Conservation (phyloP, 2,797 vertebrate genomes). For the Halcyon smyrnensis region DNA sequence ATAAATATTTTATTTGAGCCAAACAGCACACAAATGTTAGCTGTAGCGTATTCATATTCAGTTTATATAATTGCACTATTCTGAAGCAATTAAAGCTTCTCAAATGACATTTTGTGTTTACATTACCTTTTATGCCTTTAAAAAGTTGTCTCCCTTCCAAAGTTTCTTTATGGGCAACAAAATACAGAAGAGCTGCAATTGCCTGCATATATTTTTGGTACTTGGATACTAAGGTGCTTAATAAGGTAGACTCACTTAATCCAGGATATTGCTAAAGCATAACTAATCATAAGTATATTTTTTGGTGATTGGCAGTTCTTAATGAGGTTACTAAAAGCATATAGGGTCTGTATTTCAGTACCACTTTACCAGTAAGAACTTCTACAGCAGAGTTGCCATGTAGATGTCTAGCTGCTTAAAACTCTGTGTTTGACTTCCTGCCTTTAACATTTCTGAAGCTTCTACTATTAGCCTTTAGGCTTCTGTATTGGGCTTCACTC, state of each 20-base stretch:
- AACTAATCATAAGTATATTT: background rate
- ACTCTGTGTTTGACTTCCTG: background rate
- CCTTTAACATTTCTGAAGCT: background rate
- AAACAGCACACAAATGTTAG: conserved; percentile 27
- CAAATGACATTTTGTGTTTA: conserved; percentile 43
- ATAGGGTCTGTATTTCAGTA: background rate
- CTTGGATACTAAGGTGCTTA: background rate
- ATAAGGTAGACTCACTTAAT: background rate
- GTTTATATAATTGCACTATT: conserved; percentile 42
- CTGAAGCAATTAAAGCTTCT: conserved; percentile 54
- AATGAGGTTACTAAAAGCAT: background rate
- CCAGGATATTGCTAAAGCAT: background rate
- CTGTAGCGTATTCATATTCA: conserved; percentile 13
- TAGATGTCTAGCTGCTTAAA: background rate
- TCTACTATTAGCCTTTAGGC: background rate
- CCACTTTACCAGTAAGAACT: background rate
- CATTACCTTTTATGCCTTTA: background rate
- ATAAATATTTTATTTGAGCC: conserved; percentile 63
- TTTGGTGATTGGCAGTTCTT: background rate
- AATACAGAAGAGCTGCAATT: background rate
- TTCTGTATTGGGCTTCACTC: background rate
- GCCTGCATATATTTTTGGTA: background rate
- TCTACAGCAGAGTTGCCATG: background rate
- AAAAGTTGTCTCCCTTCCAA: background rate
- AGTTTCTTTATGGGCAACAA: background rate